A percentile compares a stretch with the other conserved stretches of the same genome.
These are phyloP conservation scores for Drosophila maculinotata DNA, from an alignment of 2,888 invertebrate genomes.

Conservation along the genomic window DNA sequence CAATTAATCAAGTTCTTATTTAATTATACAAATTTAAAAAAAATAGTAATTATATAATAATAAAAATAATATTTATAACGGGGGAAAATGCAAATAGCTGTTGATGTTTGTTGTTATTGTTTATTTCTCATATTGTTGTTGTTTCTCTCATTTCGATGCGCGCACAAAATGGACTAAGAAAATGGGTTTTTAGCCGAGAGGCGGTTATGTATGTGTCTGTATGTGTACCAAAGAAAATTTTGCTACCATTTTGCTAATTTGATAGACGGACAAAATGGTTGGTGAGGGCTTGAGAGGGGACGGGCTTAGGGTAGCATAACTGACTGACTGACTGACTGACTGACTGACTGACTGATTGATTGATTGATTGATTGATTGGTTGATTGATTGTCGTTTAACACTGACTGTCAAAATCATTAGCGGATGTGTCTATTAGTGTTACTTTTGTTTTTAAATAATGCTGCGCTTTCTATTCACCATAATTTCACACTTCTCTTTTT, in stretches of 20 bases:
- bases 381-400: constrained; percentile 50
- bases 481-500: constrained; percentile 32
- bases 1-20: constrained; percentile 75
- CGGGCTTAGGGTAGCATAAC: too few relatives aligned
- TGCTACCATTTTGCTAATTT: constrained; percentile 41
- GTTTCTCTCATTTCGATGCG: constrained; percentile 37
- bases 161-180: constrained; percentile 35
- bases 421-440: constrained; percentile 33
- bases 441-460: constrained; percentile 21
- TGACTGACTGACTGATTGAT: too few relatives aligned
- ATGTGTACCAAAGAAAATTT: constrained; percentile 22
- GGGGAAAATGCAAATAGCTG: constrained; percentile 71
- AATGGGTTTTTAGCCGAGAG: constrained; percentile 1
- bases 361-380: too few relatives aligned
- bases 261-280: constrained; percentile 9
- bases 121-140: constrained; percentile 14
- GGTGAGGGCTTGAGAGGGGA: neutral
- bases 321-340: constrained; percentile 6
- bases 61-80: constrained; percentile 79
- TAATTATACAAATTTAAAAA: constrained; percentile 79
- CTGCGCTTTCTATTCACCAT: constrained; percentile 45
- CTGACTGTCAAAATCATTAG: constrained; percentile 38
- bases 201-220: neutral
- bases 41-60: constrained; percentile 78
- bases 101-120: too few relatives aligned